Conservation (phyloP, 2,888 invertebrate species). For the Sacculina carcini region DNA sequence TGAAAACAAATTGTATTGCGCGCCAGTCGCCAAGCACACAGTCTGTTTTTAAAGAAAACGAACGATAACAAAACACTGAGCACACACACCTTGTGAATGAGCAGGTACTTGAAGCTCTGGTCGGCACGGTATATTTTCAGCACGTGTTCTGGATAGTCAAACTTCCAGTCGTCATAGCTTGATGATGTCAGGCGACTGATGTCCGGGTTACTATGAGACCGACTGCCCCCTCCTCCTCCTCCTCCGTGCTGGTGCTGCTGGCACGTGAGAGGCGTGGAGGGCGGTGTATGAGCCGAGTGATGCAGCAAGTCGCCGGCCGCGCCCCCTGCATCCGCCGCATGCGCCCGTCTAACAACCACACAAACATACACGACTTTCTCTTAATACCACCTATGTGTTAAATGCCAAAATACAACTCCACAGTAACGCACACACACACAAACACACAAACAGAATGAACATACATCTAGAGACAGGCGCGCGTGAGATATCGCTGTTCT, state of each 20-base stretch:
- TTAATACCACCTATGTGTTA: too few relatives aligned
- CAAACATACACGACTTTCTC: too few relatives aligned
- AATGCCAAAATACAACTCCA: too few relatives aligned
- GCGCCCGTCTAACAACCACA: too few relatives aligned
- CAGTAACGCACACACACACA: too few relatives aligned
- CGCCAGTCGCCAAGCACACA: too few relatives aligned
- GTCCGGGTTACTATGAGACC: conserved; percentile 71
- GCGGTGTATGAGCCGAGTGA: conserved; percentile 13
- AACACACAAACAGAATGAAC: too few relatives aligned
- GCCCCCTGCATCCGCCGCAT: too few relatives aligned
- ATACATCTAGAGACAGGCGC: too few relatives aligned
- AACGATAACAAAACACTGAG: conserved; percentile 23
- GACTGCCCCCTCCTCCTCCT: conserved; percentile 25
- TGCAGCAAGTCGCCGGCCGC: conserved; percentile 10
- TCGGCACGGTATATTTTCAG: conserved; percentile 85
- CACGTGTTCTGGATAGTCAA: conserved; percentile 86
- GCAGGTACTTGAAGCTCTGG: conserved; percentile 88
- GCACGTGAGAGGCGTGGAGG: too few relatives aligned
- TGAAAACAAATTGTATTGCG: too few relatives aligned
- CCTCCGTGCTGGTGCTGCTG: conserved; percentile 11
- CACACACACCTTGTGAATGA: conserved; percentile 64
- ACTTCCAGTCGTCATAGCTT: conserved; percentile 51
- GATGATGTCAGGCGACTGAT: conserved; percentile 21
- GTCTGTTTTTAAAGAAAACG: background rate
- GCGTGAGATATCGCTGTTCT: too few relatives aligned